These are phyloP conservation scores for Pristionchus fissidentatus DNA, from an alignment of 2,888 invertebrate genomes.

Conservation along the genomic window DNA sequence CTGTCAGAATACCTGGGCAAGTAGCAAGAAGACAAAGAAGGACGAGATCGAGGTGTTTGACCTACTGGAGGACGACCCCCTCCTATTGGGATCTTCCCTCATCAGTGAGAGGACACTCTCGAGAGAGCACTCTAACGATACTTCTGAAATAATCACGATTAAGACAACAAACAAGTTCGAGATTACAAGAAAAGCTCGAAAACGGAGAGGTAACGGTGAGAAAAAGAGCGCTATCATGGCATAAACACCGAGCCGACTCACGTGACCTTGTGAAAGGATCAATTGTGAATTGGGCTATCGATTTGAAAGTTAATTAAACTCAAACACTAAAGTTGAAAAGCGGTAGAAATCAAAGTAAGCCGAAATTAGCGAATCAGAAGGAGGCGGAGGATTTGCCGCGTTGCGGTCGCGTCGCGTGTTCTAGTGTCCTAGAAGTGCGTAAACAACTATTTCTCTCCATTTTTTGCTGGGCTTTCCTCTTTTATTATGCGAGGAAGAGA, in stretches of 20 bases:
- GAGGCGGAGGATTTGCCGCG: conserved; percentile 8
- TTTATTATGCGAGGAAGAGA: no score
- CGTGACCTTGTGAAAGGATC: neutral
- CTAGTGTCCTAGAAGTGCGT: conserved; percentile 38
- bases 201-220: neutral
- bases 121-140: neutral
- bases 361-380: conserved; percentile 41
- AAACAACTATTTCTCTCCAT: conserved; percentile 30
- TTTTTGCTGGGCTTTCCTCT: no score
- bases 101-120: conserved; percentile 5
- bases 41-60: conserved; percentile 5
- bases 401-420: conserved; percentile 15
- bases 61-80: neutral
- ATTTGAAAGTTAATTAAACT: neutral
- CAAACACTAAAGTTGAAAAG: neutral
- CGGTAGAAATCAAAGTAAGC: neutral
- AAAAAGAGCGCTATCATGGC: neutral
- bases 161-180: neutral
- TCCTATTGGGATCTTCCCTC: conserved; percentile 32
- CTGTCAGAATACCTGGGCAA: neutral
- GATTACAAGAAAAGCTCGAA: neutral
- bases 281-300: neutral
- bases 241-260: neutral
- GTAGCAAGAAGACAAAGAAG: neutral
- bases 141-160: neutral